phyloP scores from a whole-genome alignment of 2,888 invertebrate genomes.

The Volucella inflata region DNA sequence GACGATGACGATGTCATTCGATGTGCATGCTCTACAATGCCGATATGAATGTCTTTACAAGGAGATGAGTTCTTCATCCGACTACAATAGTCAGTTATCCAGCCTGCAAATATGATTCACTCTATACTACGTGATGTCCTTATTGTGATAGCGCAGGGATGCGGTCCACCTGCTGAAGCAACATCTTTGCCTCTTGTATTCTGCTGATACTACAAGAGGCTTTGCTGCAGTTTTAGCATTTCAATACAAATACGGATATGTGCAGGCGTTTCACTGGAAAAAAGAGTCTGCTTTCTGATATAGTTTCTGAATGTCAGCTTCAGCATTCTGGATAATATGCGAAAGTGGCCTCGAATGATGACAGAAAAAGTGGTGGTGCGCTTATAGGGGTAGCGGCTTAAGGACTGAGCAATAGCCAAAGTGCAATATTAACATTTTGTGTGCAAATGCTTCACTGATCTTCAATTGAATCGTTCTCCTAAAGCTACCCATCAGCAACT shows the following conservation, averaged over 20 bases:
- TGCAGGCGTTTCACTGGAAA: slow-evolving; percentile 37
- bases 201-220: slow-evolving; percentile 48
- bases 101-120: slow-evolving; percentile 15
- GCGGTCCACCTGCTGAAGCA: slow-evolving; percentile 48
- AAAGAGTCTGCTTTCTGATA: not conserved
- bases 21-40: slow-evolving; percentile 66
- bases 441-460: not conserved
- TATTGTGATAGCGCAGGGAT: slow-evolving; percentile 23
- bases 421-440: slow-evolving; percentile 22
- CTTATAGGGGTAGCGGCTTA: not conserved
- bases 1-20: slow-evolving; percentile 61
- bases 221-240: slow-evolving; percentile 41
- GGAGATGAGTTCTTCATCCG: slow-evolving; percentile 20
- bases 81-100: slow-evolving; percentile 36
- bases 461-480: slow-evolving; percentile 28
- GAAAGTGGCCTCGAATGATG: slow-evolving; percentile 4
- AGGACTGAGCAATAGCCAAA: slow-evolving; percentile 5
- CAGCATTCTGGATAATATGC: slow-evolving; percentile 50
- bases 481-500: not conserved
- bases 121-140: slow-evolving; percentile 15
- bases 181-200: slow-evolving; percentile 42
- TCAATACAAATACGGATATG: slow-evolving; percentile 36
- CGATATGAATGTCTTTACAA: slow-evolving; percentile 66
- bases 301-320: slow-evolving; percentile 1
- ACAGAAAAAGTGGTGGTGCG: not conserved